Percentiles rank a stretch among this genome's conserved stretches.
Evolutionary conservation across 2,888 invertebrate genomes (phyloP).

Genomic region (Xylocampa areola): DNA sequence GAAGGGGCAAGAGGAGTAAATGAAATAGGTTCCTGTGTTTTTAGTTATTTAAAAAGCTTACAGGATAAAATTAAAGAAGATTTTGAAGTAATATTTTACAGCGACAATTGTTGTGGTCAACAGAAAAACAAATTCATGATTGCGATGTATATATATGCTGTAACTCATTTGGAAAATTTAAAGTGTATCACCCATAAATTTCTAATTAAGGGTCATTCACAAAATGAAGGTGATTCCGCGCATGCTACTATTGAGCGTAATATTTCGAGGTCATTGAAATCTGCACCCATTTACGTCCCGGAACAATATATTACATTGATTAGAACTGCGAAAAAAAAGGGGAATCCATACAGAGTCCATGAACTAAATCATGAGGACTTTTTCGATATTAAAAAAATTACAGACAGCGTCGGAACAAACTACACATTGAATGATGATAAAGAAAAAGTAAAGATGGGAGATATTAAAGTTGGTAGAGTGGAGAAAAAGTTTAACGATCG

Average conservation of each 20-base stretch:
- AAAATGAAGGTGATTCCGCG: constrained; percentile 6
- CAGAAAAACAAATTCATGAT: constrained; percentile 10
- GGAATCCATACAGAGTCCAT: background rate
- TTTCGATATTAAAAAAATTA: background rate
- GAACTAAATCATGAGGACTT: constrained; percentile 1
- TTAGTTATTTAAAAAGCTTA: no score
- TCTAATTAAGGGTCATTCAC: constrained; percentile 5
- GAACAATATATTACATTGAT: constrained; percentile 1
- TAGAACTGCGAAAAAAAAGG: constrained; percentile 1
- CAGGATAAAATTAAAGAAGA: no score
- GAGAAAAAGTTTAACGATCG: background rate
- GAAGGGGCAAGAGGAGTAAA: constrained; percentile 3
- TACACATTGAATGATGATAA: constrained; percentile 8
- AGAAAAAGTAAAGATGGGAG: constrained; percentile 10
- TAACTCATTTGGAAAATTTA: background rate
- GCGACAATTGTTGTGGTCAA: no score
- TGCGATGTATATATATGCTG: constrained; percentile 2
- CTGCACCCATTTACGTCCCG: no score
- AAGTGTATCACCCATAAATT: constrained; percentile 9
- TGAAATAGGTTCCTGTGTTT: constrained; percentile 4
- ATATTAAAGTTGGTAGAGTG: constrained; percentile 6
- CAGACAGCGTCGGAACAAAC: constrained; percentile 7
- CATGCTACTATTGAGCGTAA: constrained; percentile 8
- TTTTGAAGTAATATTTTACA: background rate
- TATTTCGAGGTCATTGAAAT: constrained; percentile 6